These are phyloP conservation scores for Hyppa rectilinea DNA, from an alignment of 2,888 invertebrate genomes.

Conservation along the genomic window DNA sequence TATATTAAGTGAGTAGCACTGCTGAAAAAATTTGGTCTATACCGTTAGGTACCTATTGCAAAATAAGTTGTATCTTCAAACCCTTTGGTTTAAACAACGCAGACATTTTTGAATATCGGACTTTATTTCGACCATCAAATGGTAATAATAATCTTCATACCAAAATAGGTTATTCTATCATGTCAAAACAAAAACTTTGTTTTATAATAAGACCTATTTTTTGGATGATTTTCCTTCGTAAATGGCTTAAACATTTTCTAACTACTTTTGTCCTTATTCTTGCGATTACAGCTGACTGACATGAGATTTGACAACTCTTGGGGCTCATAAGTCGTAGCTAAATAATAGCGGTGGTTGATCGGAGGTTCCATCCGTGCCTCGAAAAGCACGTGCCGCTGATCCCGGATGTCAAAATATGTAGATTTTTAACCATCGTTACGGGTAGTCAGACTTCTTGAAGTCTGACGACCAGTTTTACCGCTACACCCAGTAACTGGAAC, in stretches of 20 bases:
- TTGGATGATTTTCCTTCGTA: neutral
- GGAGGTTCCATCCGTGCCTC: neutral
- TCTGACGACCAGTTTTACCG: neutral
- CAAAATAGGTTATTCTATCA: neutral
- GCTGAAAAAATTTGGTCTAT: neutral
- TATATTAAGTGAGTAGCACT: neutral
- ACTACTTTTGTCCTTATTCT: neutral
- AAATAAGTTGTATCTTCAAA: neutral
- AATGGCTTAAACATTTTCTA: neutral
- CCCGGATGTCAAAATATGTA: neutral
- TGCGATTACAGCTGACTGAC: neutral
- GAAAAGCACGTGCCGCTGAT: neutral
- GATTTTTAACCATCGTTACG: neutral
- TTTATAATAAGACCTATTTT: too few species aligned
- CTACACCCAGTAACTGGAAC: neutral
- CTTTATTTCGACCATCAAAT: neutral
- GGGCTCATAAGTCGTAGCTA: neutral
- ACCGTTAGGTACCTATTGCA: neutral
- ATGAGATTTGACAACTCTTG: neutral
- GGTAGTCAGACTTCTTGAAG: too few species aligned
- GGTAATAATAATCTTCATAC: neutral
- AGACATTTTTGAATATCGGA: neutral
- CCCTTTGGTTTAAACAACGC: neutral
- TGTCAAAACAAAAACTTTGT: neutral
- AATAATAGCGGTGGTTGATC: neutral